Evolutionary conservation across 2,888 invertebrate genomes (phyloP), one percentile per base, ranked within the genome.

Genomic region (Epsilonema sp.): DNA sequence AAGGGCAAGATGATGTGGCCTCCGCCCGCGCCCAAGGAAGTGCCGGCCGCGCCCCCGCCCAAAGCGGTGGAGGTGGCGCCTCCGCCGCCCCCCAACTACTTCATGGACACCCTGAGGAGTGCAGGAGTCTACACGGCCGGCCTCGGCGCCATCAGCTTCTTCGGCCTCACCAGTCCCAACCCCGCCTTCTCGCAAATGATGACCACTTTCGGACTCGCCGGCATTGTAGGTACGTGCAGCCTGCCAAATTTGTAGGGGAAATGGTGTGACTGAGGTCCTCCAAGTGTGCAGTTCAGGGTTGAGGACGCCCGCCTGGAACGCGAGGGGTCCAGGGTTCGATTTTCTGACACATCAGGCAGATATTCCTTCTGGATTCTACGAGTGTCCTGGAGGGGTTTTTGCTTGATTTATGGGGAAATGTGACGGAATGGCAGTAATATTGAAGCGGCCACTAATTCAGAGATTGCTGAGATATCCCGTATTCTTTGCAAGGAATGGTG

Each of bases 101-200:
- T 83, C 65, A 74, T 73, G 53, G 74, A 73, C 23, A 80, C 79
- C 0, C 59, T 80, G 49, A 77, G 78, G 57, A 77, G 75, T 57
- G 70, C 78, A 11, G 69, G 79, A 54, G 59, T 75, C 43, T 78
- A 78, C 58, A 78, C 79, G 8, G 74, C 76, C 52, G 80, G 79
- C 49, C 66, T 85, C 57, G 78, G 79, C 22, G 70, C 74, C 45
- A 61, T 82, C 49, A 70, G 80, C 47, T 76, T 76, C 3, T 67
- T 82, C 26, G 82, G 81, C 37, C 72, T 77, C 48, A 75, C 73
- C 0, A 79, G 83, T n/a, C 85, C 85, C 0, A 82, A 82, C 64
- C 73, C 80, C 19, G 78, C 79, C 25, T 84, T 86, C 61, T 80
- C 83, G 0, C 78, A 80, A 1, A 86, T 85, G 83, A 76, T 82